Evolutionary conservation across 2,113 vertebrate genomes (phyloP).

Genomic region (Rissa tridactyla): DNA sequence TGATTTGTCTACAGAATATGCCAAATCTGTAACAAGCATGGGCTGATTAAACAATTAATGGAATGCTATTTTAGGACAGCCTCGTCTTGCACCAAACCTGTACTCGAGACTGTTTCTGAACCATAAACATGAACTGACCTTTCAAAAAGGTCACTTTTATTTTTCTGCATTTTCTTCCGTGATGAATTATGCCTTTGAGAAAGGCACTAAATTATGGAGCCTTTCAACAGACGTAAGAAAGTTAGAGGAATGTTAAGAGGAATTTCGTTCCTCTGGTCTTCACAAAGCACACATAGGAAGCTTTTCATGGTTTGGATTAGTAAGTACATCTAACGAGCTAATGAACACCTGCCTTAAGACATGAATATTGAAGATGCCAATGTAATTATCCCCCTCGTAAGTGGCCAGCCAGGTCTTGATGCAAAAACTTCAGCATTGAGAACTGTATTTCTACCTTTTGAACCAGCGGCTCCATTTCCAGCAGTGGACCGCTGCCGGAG

Average conservation of each 20-base stretch:
- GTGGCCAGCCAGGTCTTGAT: background rate
- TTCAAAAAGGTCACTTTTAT: constrained; percentile 53
- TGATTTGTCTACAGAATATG: constrained; percentile 35
- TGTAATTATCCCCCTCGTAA: background rate
- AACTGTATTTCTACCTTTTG: background rate
- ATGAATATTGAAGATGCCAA: background rate
- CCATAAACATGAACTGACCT: constrained; percentile 54
- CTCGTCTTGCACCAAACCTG: constrained; percentile 12
- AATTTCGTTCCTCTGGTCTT: background rate
- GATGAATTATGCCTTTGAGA: constrained; percentile 51
- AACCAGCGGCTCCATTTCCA: background rate
- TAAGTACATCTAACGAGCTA: background rate
- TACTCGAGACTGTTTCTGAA: background rate
- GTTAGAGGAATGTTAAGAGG: background rate
- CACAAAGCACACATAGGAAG: background rate
- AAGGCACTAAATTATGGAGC: background rate
- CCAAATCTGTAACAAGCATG: background rate
- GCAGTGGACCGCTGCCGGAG: background rate
- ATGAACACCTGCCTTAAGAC: background rate
- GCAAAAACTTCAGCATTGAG: background rate
- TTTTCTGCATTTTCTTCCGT: constrained; percentile 38
- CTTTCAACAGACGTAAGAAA: background rate
- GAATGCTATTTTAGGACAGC: constrained; percentile 43
- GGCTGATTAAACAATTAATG: constrained; percentile 58
- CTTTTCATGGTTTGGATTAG: background rate